Base-by-base conservation (phyloP, 2,888 invertebrate species). In the Uropetala carovei region DNA sequence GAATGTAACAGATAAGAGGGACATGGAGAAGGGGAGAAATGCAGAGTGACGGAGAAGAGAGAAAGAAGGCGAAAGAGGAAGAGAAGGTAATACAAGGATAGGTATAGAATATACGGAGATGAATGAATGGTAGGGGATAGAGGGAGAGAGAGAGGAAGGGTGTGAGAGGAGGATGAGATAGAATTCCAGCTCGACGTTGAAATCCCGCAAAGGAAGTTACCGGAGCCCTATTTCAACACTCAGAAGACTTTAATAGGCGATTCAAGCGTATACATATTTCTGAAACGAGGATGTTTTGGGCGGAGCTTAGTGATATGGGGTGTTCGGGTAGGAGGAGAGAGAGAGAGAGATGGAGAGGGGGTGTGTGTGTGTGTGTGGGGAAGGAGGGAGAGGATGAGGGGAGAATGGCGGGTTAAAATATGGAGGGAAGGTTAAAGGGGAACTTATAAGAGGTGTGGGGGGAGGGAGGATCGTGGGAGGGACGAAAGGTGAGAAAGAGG, bases 251-350 rank as follows among this genome's bases (percentile, higher is more conserved):
- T 27, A 27, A 75, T 75, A 75, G 8, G 16, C 27, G 16, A 75
- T 13, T 27, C 27, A 13, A 13, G 75, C 11, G 75, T 3, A 22
- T 75, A 9, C 22, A 13, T 22, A 22, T 18, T 27, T 75, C 75
- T 75, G 27, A 75, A 75, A 75, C 75, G 75, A 27, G 22, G 75
- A 13, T 75, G 75, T 75, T n/a, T 75, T 75, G 75, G 75, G 75
- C 75, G 75, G 75, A 22, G 75, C 75, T 75, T 75, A 27, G 75
- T 10, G n/a, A n/a, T n/a, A n/a, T n/a, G n/a, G n/a, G n/a, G n/a
- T n/a, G n/a, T n/a, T n/a, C n/a, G n/a, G n/a, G n/a, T n/a, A n/a
- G n/a, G n/a, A n/a, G n/a, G n/a, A n/a, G n/a, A n/a, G n/a, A n/a
- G n/a, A n/a, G n/a, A n/a, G n/a, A n/a, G n/a, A n/a, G n/a, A n/a